phyloP scores from a whole-genome alignment of 2,797 vertebrate species.

The Falco naumanni region DNA sequence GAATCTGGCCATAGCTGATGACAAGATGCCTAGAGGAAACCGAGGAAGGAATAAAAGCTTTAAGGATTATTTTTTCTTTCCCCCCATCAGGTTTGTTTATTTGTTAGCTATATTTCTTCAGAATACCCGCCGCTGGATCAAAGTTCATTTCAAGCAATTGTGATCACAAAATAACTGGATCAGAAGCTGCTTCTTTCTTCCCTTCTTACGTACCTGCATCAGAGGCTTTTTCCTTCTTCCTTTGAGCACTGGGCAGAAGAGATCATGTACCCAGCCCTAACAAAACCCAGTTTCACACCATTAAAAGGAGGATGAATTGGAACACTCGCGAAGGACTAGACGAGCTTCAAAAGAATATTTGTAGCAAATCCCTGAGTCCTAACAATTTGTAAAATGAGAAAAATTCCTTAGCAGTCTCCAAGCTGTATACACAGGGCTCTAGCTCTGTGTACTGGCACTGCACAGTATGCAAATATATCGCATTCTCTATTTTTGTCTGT shows the following conservation, averaged over 20 bases:
- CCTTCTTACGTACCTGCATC: slow-evolving; percentile 4
- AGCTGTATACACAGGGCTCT: not conserved
- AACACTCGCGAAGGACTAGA: slow-evolving; percentile 13
- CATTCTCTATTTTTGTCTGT: not conserved
- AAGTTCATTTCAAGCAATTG: slow-evolving; percentile 5
- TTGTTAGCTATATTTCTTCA: not conserved
- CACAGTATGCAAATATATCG: not conserved
- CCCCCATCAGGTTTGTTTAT: not conserved
- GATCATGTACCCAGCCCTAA: not conserved
- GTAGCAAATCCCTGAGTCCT: not conserved
- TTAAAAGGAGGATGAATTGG: slow-evolving; percentile 25
- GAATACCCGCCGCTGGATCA: not conserved
- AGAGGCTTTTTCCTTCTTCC: not conserved
- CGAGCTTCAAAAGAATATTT: slow-evolving; percentile 34
- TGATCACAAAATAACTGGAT: not conserved
- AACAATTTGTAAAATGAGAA: slow-evolving; percentile 16
- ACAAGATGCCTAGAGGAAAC: not conserved
- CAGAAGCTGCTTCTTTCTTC: slow-evolving; percentile 9
- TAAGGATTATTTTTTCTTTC: not conserved
- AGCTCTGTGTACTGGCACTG: not conserved
- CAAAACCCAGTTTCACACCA: not conserved
- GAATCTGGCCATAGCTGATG: rapidly evolving
- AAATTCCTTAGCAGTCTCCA: not conserved
- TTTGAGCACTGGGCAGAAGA: not conserved
- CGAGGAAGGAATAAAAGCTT: not conserved